phyloP scores from a whole-genome alignment of 1,140 invertebrate genomes.

The Penaeus chinensis region DNA sequence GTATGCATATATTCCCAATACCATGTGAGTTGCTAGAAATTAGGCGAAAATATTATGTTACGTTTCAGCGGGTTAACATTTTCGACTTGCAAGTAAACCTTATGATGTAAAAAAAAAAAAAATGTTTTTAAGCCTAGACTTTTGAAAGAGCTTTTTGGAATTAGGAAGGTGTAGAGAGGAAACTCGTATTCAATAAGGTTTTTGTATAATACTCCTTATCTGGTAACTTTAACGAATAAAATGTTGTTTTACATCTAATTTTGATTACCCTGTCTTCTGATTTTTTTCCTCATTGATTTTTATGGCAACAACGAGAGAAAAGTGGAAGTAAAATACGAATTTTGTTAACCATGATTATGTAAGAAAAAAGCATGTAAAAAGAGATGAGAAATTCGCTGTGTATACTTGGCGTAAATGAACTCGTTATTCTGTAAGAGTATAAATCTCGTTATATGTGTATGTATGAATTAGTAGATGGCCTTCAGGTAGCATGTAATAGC shows the following conservation, averaged over 20 bases:
- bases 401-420: too few relatives aligned
- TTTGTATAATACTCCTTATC: slow-evolving; percentile 56
- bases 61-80: slow-evolving; percentile 30
- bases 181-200: slow-evolving; percentile 46
- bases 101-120: slow-evolving; percentile 15
- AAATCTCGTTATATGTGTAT: too few relatives aligned
- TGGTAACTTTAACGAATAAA: slow-evolving; percentile 56
- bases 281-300: background rate
- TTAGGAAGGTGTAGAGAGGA: slow-evolving; percentile 35
- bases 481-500: too few relatives aligned
- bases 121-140: slow-evolving; percentile 23
- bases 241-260: slow-evolving; percentile 41
- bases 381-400: too few relatives aligned
- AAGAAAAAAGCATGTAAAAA: too few relatives aligned
- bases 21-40: background rate
- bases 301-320: background rate
- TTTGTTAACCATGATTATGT: too few relatives aligned
- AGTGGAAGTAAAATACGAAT: background rate
- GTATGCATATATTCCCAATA: slow-evolving; percentile 9
- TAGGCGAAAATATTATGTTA: too few relatives aligned
- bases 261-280: background rate
- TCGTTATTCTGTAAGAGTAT: too few relatives aligned
- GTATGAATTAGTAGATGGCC: too few relatives aligned
- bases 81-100: background rate
- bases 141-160: slow-evolving; percentile 36